phyloP scores from a whole-genome alignment of 2,888 invertebrate species.

The Hydrotaea cyrtoneurina region DNA sequence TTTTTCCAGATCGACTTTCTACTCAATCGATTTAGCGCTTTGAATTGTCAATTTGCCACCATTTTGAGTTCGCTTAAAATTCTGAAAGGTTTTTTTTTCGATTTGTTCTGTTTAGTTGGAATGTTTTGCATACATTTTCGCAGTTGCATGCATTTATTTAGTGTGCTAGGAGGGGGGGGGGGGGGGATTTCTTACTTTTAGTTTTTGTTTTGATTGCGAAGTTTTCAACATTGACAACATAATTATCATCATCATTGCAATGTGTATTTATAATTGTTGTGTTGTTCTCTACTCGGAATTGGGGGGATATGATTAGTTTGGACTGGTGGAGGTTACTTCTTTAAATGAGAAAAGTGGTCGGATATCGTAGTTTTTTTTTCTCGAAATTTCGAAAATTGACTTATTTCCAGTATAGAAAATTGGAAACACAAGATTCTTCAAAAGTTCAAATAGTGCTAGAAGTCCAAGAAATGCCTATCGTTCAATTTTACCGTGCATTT shows the following conservation, averaged over 20 bases:
- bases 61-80: neutral
- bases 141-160: conserved; percentile 1
- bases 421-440: no score
- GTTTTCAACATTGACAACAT: neutral
- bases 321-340: no score
- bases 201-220: neutral
- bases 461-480: no score
- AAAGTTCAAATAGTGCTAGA: no score
- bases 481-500: no score
- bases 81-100: neutral
- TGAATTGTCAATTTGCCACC: neutral
- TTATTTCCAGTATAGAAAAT: no score
- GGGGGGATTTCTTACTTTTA: no score
- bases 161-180: no score
- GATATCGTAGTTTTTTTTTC: no score
- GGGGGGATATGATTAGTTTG: no score
- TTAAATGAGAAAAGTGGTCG: no score
- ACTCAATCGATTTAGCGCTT: neutral
- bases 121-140: neutral
- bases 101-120: neutral
- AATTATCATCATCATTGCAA: neutral
- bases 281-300: neutral
- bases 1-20: neutral
- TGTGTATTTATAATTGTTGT: neutral
- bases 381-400: no score